A percentile compares a stretch with the other conserved stretches of the same genome.
phyloP scores from a whole-genome alignment of 1,140 invertebrate species.

The Macrobrachium nipponense region DNA sequence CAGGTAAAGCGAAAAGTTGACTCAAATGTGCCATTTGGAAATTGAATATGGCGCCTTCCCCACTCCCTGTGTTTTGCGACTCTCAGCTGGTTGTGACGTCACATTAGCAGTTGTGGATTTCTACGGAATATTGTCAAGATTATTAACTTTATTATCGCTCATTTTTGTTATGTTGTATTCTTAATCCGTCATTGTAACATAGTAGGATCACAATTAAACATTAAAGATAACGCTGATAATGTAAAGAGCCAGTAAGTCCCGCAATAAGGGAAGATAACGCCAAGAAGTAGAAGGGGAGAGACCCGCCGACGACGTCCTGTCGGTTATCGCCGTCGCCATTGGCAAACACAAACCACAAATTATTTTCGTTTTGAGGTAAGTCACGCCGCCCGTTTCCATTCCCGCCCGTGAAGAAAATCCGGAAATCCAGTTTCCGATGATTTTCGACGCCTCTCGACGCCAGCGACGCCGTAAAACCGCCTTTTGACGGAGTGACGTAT shows the following conservation, averaged over 20 bases:
- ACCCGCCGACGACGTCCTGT: not conserved
- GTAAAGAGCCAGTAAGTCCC: not conserved
- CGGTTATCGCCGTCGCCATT: constrained; percentile 24
- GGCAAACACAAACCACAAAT: not conserved
- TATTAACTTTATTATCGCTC: constrained; percentile 4
- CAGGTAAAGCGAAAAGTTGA: no score
- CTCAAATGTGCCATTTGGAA: not conserved
- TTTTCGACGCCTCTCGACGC: no score
- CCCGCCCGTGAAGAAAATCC: not conserved
- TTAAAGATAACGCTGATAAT: constrained; percentile 3
- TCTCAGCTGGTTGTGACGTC: constrained; percentile 22
- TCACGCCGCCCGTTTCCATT: not conserved
- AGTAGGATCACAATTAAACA: not conserved
- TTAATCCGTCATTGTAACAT: not conserved
- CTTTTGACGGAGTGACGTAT: no score
- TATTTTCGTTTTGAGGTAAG: constrained; percentile 5
- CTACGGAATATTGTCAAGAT: not conserved
- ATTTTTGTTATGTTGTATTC: constrained; percentile 1
- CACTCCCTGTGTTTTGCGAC: constrained; percentile 15
- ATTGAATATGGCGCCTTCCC: constrained; percentile 15
- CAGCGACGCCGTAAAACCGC: no score
- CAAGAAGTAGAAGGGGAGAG: constrained; percentile 4
- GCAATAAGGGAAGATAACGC: constrained; percentile 20
- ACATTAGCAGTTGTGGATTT: constrained; percentile 21
- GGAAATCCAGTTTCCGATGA: no score